These are phyloP conservation scores for Poecilus cupreus DNA, from an alignment of 2,888 invertebrate species.

Conservation along the genomic window DNA sequence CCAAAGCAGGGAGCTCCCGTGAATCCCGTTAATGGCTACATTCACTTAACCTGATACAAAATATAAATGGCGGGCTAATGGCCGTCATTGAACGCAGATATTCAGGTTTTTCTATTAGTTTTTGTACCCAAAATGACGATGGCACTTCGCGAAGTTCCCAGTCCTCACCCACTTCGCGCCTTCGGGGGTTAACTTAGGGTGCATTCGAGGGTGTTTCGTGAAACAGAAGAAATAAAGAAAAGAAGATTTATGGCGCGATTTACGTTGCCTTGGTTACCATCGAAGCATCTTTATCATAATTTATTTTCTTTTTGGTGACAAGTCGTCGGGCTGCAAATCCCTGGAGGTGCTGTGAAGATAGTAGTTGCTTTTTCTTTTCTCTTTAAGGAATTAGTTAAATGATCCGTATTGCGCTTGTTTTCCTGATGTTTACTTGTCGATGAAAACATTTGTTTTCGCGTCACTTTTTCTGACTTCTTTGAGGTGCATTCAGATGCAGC, in stretches of 20 bases:
- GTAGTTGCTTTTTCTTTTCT: slow-evolving; percentile 20
- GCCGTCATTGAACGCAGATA: slow-evolving; percentile 40
- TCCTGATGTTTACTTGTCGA: slow-evolving; percentile 26
- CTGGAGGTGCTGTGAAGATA: slow-evolving; percentile 3
- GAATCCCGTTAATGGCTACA: slow-evolving; percentile 43
- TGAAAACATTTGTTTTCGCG: slow-evolving; percentile 15
- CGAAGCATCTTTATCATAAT: slow-evolving; percentile 58
- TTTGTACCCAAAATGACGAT: slow-evolving; percentile 41
- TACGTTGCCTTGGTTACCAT: slow-evolving; percentile 49
- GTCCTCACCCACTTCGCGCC: neutral
- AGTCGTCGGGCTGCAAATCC: neutral
- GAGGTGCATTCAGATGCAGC: neutral
- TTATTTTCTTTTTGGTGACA: slow-evolving; percentile 54
- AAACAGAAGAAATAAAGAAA: slow-evolving; percentile 58
- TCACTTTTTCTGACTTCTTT: slow-evolving; percentile 30
- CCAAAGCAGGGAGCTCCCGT: neutral
- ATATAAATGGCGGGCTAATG: slow-evolving; percentile 56
- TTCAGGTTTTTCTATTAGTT: slow-evolving; percentile 53
- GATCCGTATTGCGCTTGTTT: slow-evolving; percentile 27
- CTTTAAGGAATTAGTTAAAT: slow-evolving; percentile 30
- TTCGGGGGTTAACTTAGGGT: neutral
- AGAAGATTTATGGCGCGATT: slow-evolving; percentile 55
- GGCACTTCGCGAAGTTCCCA: neutral
- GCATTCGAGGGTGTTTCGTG: slow-evolving; percentile 44
- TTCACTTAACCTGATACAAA: slow-evolving; percentile 56